Evolutionary conservation across 37 sponge, comb jelly and placozoan species (phyloP), one percentile per base, ranked within the genome.

Genomic region (Beroe forskalii): DNA sequence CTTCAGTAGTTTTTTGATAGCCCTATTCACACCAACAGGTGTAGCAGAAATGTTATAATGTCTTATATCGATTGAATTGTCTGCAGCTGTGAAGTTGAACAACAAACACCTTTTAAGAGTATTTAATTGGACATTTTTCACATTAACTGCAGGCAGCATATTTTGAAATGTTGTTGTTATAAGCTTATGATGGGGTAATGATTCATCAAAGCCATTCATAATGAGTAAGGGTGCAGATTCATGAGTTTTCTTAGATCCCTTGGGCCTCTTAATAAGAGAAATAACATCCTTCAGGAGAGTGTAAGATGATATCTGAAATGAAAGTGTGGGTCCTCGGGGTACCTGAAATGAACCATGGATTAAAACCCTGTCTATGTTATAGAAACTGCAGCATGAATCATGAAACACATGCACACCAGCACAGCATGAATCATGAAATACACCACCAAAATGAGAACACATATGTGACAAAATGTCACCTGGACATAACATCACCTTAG

Each of bases 171-270:
- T 80, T 14, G 86, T 80, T 20, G 86, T 80, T 20, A 80, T 40
- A 4, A 80, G 48, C 31, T 80, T 80, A 25, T 80, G 86, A 25
- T 80, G 86, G 8, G 86, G 86, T n/a, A 80, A 31, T 25, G 86
- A 44, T 37, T 80, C 86, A 44, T 80, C 86, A 80, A 80, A 80
- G n/a, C 86, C 86, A 44, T 80, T 80, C 86, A 80, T 80, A 17
- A 80, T 80, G 1, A 80, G 40, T n/a, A 80, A 27, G 1, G 86
- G 86, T 23, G 86, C 86, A 28, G 86, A 44, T 43, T 80, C 86
- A 25, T 80, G 55, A 27, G 28, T 44, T 40, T 80, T 35, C n/a
- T 40, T 32, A 3, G 14, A n/a, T 38, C 38, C 23, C 42, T 80
- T 80, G 3, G 48, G 17, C 0, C 86, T 4, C 31, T 80, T 80